Percentiles rank a stretch among this genome's conserved stretches.
Evolutionary conservation across 2,113 vertebrate genomes (phyloP).

Genomic region (Bucco capensis): DNA sequence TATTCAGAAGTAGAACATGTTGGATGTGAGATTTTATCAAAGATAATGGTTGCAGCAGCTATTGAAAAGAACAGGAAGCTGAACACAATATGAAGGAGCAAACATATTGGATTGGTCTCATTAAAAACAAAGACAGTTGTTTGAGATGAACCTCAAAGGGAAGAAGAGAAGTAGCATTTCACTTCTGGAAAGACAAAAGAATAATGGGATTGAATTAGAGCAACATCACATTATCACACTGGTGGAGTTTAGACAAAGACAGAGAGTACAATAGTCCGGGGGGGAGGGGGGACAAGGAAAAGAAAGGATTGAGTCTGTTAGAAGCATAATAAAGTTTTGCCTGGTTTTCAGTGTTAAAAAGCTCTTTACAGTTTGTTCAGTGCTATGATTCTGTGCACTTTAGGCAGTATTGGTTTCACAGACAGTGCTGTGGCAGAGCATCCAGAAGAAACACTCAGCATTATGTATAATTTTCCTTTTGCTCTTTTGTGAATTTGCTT

Average conservation of each 20-base stretch:
- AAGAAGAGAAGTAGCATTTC: constrained; percentile 54
- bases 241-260: constrained; percentile 18
- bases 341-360: not conserved
- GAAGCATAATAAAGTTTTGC: not conserved
- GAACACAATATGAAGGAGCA: constrained; percentile 55
- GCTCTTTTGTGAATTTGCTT: not conserved
- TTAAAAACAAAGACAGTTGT: constrained; percentile 59
- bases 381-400: not conserved
- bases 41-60: constrained; percentile 17
- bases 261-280: not conserved
- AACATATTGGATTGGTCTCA: constrained; percentile 66
- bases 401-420: not conserved
- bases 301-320: not conserved
- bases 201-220: constrained; percentile 69
- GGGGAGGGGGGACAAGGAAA: not conserved
- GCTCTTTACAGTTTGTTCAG: not conserved
- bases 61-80: constrained; percentile 28
- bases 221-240: constrained; percentile 32
- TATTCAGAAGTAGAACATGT: not conserved
- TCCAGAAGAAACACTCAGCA: not conserved
- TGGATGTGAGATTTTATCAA: not conserved
- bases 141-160: constrained; percentile 68
- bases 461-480: not conserved
- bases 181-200: constrained; percentile 65
- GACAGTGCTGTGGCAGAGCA: too few species aligned